Conservation (phyloP, 2,888 invertebrate species). For the Hirtodrosophila trivittata region DNA sequence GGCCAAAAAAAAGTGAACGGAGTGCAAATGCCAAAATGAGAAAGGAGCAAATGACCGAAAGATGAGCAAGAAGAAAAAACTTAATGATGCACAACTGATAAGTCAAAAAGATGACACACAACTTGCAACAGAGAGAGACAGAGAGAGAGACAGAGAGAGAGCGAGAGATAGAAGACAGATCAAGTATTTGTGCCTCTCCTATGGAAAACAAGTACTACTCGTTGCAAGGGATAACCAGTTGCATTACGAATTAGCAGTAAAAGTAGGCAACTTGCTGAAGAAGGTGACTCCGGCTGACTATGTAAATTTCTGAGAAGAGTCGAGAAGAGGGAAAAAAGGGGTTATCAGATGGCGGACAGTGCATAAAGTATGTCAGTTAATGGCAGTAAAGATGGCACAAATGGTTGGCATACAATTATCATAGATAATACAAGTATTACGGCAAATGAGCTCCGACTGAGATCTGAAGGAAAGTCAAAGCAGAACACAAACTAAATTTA, state of each 20-base stretch:
- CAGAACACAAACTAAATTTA: neutral
- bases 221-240: slow-evolving; percentile 33
- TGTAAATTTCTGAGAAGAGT: slow-evolving; percentile 29
- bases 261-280: slow-evolving; percentile 35
- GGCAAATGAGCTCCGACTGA: slow-evolving; percentile 6
- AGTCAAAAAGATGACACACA: slow-evolving; percentile 74
- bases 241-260: slow-evolving; percentile 35
- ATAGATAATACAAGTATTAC: slow-evolving; percentile 4
- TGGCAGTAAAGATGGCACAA: slow-evolving; percentile 21
- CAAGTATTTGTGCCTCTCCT: slow-evolving; percentile 28
- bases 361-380: slow-evolving; percentile 44
- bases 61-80: slow-evolving; percentile 46
- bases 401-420: slow-evolving; percentile 12
- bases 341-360: slow-evolving; percentile 39
- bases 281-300: slow-evolving; percentile 13
- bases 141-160: neutral
- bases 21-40: slow-evolving; percentile 64
- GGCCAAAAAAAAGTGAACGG: slow-evolving; percentile 65
- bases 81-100: slow-evolving; percentile 77
- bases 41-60: slow-evolving; percentile 54
- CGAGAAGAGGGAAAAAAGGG: too few species aligned
- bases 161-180: slow-evolving; percentile 7
- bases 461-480: neutral
- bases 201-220: too few species aligned
- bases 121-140: slow-evolving; percentile 20